Evolutionary conservation across 2,797 vertebrate genomes (phyloP).

Genomic region (Carduelis carduelis): DNA sequence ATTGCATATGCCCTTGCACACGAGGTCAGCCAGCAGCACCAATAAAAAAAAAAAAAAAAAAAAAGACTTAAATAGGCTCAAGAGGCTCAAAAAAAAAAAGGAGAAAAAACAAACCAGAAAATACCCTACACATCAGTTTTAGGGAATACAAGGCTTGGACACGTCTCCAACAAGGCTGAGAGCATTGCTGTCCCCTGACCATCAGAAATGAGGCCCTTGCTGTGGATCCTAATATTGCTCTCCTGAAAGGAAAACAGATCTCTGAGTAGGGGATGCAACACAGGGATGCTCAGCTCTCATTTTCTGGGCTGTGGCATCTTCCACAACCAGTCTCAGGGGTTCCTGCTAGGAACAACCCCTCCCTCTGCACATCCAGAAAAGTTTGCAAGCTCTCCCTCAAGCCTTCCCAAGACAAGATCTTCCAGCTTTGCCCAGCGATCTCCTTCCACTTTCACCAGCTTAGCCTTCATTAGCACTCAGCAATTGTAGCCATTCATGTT

Average conservation of each 20-base stretch:
- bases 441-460: not conserved
- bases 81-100: not conserved
- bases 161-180: not conserved
- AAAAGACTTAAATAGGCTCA: not conserved
- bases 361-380: not conserved
- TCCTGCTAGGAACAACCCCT: not conserved
- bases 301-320: not conserved
- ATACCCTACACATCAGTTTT: not conserved
- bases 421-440: not conserved
- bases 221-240: fast-evolving
- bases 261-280: not conserved
- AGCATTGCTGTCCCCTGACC: not conserved
- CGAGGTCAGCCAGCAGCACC: not conserved
- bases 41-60: not conserved
- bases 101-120: not conserved
- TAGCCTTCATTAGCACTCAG: not conserved
- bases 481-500: not conserved
- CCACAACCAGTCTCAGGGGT: not conserved
- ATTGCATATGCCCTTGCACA: not conserved
- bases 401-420: not conserved
- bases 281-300: not conserved
- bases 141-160: not conserved
- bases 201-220: not conserved
- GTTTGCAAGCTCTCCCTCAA: not conserved
- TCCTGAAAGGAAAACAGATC: not conserved